Evolutionary conservation across 2,888 invertebrate species (phyloP).

Genomic region (Heteromyza rotundicornis): DNA sequence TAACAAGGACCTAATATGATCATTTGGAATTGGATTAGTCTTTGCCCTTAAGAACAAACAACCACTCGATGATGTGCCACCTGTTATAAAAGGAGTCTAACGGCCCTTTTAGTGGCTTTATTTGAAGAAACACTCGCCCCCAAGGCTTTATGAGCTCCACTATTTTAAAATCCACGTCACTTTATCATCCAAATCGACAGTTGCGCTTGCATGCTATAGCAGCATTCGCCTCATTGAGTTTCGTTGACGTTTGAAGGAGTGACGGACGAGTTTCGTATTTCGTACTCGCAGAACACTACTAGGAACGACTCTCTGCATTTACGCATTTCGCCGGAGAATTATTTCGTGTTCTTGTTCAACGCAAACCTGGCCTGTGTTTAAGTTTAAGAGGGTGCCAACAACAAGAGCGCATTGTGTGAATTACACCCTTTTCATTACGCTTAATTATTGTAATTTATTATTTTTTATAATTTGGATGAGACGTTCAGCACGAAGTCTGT

Average conservation of each 20-base stretch:
- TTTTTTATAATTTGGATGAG: slow-evolving; percentile 56
- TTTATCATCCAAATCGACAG: slow-evolving; percentile 37
- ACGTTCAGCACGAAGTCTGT: slow-evolving; percentile 46
- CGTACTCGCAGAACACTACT: background rate
- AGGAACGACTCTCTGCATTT: no score
- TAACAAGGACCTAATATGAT: no score
- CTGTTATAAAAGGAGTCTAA: no score
- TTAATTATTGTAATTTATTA: slow-evolving; percentile 63
- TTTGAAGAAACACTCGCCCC: background rate
- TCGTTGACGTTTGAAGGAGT: slow-evolving; percentile 37
- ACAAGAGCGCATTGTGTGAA: slow-evolving; percentile 47
- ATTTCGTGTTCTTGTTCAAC: slow-evolving; percentile 36
- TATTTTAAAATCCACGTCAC: slow-evolving; percentile 1
- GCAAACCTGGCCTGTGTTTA: slow-evolving; percentile 57
- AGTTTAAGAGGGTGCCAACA: slow-evolving; percentile 59
- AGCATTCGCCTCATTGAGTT: slow-evolving; percentile 10
- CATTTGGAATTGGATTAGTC: no score
- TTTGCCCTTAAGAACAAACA: no score
- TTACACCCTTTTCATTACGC: slow-evolving; percentile 55
- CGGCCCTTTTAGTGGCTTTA: background rate
- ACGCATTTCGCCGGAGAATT: no score
- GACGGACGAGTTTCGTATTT: background rate
- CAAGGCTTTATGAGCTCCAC: background rate
- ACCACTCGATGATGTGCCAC: no score
- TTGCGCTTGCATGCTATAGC: slow-evolving; percentile 19